Evolutionary conservation across 1,140 invertebrate species (phyloP).

Genomic region (Ericerus pela): DNA sequence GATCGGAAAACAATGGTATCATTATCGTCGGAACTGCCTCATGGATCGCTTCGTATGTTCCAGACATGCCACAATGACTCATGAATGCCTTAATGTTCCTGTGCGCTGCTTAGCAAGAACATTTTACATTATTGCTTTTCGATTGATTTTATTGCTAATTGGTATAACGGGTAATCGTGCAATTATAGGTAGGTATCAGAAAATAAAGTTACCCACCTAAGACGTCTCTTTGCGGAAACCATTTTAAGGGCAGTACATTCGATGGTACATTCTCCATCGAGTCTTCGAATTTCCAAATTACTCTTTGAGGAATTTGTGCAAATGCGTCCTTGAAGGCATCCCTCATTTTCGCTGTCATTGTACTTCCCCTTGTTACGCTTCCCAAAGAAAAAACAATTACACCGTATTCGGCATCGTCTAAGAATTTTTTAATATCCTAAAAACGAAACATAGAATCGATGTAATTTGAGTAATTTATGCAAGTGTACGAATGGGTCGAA

Average conservation of each 20-base stretch:
- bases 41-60: conserved; percentile 33
- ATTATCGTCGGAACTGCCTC: conserved; percentile 35
- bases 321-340: conserved; percentile 43
- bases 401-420: conserved; percentile 40
- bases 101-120: no score
- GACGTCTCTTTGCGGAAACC: conserved; percentile 45
- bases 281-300: conserved; percentile 47
- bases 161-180: no score
- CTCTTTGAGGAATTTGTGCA: conserved; percentile 37
- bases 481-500: no score
- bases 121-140: no score
- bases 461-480: no score
- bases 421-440: conserved; percentile 40
- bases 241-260: conserved; percentile 40
- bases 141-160: no score
- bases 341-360: no score
- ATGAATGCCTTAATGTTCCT: conserved; percentile 35
- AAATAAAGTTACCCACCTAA: no score
- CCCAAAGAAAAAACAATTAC: conserved; percentile 52
- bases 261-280: conserved; percentile 19
- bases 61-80: conserved; percentile 37
- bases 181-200: no score
- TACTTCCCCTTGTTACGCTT: conserved; percentile 25
- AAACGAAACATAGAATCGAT: no score
- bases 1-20: conserved; percentile 46